Conservation (phyloP, 2,888 invertebrate genomes). For the Pammene aurita region DNA sequence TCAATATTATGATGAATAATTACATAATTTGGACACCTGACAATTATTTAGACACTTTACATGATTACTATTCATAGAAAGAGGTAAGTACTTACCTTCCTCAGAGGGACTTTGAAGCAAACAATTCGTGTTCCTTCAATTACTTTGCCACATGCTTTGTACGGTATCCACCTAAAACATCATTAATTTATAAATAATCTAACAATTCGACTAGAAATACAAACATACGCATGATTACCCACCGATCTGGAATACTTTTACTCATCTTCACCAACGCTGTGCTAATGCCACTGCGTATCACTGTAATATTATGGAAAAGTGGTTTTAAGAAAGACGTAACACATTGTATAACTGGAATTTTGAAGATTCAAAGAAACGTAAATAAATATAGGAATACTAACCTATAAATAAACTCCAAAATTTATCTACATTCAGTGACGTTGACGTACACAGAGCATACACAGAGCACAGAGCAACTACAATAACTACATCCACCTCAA, state of each 20-base stretch:
- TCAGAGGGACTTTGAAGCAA: constrained; percentile 89
- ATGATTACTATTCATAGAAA: not conserved
- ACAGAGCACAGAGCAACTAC: too few species aligned
- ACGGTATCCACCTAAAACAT: constrained; percentile 85
- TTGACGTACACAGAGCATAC: not conserved
- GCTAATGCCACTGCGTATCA: constrained; percentile 13
- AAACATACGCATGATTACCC: constrained; percentile 17
- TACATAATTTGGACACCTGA: constrained; percentile 8
- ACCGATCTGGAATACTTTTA: constrained; percentile 45
- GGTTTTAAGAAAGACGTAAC: constrained; percentile 13
- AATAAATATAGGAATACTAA: constrained; percentile 28
- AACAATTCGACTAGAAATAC: not conserved
- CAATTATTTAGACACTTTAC: not conserved
- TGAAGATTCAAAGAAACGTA: constrained; percentile 19
- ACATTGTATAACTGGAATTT: constrained; percentile 14
- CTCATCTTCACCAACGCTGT: constrained; percentile 39
- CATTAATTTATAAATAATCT: not conserved
- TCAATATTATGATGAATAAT: not conserved
- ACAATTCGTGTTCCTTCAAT: constrained; percentile 88
- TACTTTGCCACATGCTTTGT: constrained; percentile 84
- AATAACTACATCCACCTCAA: too few species aligned
- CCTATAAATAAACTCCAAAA: constrained; percentile 14
- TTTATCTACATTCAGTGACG: constrained; percentile 3
- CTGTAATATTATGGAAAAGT: constrained; percentile 32
- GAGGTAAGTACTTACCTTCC: constrained; percentile 59